Evolutionary conservation across 1,140 invertebrate species (phyloP).

Genomic region (Sitobion miscanthi): DNA sequence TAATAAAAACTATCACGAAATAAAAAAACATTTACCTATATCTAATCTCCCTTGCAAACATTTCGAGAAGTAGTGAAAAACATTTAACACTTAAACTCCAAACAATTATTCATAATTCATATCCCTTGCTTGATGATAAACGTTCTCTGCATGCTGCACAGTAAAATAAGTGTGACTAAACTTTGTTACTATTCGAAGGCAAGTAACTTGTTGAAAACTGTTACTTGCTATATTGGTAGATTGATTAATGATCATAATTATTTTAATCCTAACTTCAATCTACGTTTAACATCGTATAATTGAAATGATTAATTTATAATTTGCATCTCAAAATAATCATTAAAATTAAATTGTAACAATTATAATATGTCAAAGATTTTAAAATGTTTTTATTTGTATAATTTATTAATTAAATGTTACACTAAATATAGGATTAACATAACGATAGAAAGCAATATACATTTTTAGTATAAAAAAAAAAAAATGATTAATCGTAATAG

Average conservation of each 20-base stretch:
- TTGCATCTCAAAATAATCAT: neutral
- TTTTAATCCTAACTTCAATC: neutral
- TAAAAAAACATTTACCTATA: neutral
- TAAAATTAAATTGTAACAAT: neutral
- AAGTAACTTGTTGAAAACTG: conserved; percentile 31
- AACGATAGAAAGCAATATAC: neutral
- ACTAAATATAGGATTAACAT: neutral
- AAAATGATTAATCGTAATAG: neutral
- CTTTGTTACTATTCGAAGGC: neutral
- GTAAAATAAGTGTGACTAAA: neutral
- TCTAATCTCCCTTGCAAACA: neutral
- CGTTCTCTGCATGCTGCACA: neutral
- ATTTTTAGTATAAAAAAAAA: neutral
- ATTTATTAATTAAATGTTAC: neutral
- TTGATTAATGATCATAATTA: conserved; percentile 34
- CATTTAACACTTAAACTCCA: neutral
- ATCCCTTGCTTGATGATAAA: neutral
- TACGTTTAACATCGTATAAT: neutral
- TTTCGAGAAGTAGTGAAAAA: neutral
- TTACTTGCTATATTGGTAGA: neutral
- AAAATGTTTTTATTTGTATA: neutral
- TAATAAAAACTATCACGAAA: neutral
- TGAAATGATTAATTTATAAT: conserved; percentile 13
- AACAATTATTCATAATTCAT: neutral
- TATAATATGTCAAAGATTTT: neutral